phyloP scores from a whole-genome alignment of 2,797 vertebrate genomes.

The Chanos chanos region DNA sequence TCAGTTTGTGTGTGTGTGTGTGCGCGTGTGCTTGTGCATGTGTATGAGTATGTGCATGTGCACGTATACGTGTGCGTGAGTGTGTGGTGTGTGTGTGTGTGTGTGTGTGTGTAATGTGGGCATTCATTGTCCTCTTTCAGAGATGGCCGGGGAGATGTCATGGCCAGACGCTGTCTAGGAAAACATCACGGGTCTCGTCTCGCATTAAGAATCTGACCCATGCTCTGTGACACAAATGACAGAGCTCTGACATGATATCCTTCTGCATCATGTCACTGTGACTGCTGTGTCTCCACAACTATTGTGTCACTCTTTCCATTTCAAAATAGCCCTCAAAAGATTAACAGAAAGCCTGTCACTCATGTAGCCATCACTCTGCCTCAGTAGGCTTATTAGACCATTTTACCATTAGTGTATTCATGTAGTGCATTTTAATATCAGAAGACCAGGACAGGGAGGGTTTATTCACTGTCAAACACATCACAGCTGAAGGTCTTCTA shows the following conservation, averaged over 20 bases:
- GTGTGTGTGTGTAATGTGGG: no score
- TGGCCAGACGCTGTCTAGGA: conserved; percentile 5
- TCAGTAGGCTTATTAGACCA: neutral
- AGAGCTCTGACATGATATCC: conserved; percentile 19
- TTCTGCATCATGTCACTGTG: conserved; percentile 7
- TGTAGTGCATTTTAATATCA: no score
- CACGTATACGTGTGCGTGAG: neutral
- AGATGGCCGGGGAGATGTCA: conserved; percentile 12
- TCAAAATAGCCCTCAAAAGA: neutral
- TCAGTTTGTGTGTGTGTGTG: conserved; percentile 8
- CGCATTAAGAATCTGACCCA: conserved; percentile 15
- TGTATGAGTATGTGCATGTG: neutral
- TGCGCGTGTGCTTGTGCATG: neutral
- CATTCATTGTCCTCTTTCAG: neutral
- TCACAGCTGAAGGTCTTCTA: neutral
- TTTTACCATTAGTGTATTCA: no score
- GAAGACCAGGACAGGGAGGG: no score
- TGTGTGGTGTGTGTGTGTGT: conserved; percentile 1
- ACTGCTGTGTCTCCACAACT: no score
- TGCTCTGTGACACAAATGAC: conserved; percentile 23
- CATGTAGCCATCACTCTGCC: neutral
- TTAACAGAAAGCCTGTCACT: neutral
- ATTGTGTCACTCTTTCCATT: neutral
- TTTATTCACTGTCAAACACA: conserved; percentile 5
- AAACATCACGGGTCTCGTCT: conserved; percentile 9